A percentile compares a stretch with the other conserved stretches of the same genome.
phyloP scores from a whole-genome alignment of 2,797 vertebrate genomes.

The Phalanger gymnotis region DNA sequence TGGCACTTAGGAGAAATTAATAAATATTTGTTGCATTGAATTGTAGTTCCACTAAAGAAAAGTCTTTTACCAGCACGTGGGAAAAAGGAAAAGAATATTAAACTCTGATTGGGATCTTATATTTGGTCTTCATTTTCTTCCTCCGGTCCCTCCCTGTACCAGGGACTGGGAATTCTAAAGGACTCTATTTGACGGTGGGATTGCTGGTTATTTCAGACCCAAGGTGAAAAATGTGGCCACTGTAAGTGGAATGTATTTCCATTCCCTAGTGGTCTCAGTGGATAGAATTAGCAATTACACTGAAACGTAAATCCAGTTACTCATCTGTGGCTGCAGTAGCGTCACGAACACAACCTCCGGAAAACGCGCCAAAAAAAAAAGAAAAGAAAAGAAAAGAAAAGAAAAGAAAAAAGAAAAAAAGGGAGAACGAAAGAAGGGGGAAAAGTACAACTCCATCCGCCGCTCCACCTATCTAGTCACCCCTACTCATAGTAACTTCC shows the following conservation, averaged over 20 bases:
- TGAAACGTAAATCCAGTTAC: slow-evolving; percentile 78
- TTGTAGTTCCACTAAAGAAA: background rate
- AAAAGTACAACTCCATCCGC: slow-evolving; percentile 69
- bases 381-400: no score
- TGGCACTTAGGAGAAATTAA: slow-evolving; percentile 2
- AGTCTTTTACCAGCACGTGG: background rate
- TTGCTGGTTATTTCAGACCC: slow-evolving; percentile 1
- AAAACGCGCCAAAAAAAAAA: slow-evolving; percentile 73
- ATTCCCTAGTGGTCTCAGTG: slow-evolving; percentile 61
- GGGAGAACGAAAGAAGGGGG: background rate
- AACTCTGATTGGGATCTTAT: background rate
- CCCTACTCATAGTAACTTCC: slow-evolving; percentile 3
- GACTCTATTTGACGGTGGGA: background rate
- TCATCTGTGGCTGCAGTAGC: slow-evolving; percentile 83
- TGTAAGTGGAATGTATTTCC: slow-evolving; percentile 50
- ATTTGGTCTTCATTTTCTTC: background rate
- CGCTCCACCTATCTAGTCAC: background rate
- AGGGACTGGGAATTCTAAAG: background rate
- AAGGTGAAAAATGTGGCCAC: slow-evolving; percentile 42
- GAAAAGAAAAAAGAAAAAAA: rapidly evolving
- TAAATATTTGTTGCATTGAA: slow-evolving; percentile 21
- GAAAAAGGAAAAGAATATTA: background rate
- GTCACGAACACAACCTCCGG: slow-evolving; percentile 74
- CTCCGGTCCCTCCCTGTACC: background rate
- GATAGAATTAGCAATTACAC: slow-evolving; percentile 61